Evolutionary conservation across 64 coral and sea anemone genomes (phyloP), one percentile per base, ranked within the genome.

Genomic region (Actinia tenebrosa): DNA sequence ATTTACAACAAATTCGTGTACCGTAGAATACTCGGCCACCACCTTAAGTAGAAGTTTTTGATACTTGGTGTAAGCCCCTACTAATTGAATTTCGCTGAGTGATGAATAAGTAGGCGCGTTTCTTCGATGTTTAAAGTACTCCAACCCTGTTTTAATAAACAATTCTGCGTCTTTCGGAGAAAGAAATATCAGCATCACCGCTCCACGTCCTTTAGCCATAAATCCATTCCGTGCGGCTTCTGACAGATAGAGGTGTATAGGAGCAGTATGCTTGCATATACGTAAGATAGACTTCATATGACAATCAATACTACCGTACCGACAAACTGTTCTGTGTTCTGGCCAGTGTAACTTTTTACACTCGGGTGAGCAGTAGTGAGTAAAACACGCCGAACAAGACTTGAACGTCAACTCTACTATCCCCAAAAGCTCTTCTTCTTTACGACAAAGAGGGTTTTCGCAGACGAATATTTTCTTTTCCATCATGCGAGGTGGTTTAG

Each of bases 401-500:
- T 99, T 99, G 68, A 99, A 99, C 61, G 92, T 95, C 71, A 99
- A 26, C 22, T 91, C 97, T 3, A 99, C 93, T 18, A 99, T 99
- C 64, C 97, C 97, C 80, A 99, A 88, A 2, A 99, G 68, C 77
- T 95, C 97, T 78, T 99, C 97, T 75, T 91, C 82, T 71, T 88
- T 95, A 47, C 89, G 89, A 62, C 97, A 99, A 2, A 84, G 80
- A 0, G 97, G 93, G 27, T 95, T 95, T 58, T 99, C 97, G 63
- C 97, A 99, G 23, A 91, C 89, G 61, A 99, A 99, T 60, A 95
- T 14, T 56, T 95, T 99, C 75, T 95, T 99, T 79, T 95, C 91
- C 97, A 99, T 95, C 20, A 99, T 68, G 20, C 97, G 86, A 19
- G 97, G 97, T 16, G 97, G 97, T 64, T 99, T 99, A 7, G 97